Conservation (phyloP, 2,797 vertebrate genomes). For the Myiotriccus ornatus region DNA sequence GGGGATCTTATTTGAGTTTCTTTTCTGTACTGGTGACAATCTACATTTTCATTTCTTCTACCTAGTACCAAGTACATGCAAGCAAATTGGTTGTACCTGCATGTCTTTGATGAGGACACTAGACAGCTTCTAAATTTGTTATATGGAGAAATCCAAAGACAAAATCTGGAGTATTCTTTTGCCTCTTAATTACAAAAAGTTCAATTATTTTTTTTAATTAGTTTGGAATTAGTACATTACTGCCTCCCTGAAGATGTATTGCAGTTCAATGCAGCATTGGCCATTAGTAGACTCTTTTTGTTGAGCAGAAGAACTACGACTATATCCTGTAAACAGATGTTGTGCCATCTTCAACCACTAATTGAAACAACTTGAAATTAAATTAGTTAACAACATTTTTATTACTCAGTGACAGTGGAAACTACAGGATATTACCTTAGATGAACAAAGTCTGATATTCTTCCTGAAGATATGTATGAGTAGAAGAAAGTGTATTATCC, state of each 20-base stretch:
- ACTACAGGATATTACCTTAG: background rate
- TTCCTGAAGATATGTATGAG: background rate
- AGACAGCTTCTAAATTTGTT: background rate
- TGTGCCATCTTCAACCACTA: background rate
- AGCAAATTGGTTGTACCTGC: background rate
- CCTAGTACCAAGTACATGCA: background rate
- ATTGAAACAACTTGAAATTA: background rate
- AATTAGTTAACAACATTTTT: background rate
- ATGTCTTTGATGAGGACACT: background rate
- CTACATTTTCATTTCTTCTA: background rate
- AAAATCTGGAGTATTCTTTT: background rate
- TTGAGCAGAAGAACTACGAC: background rate
- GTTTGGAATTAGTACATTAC: background rate
- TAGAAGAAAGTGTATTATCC: accelerated
- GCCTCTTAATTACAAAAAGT: background rate
- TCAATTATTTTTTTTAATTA: background rate
- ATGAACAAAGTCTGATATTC: background rate
- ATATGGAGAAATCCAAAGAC: background rate
- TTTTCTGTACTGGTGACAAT: background rate
- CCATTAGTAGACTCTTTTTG: background rate
- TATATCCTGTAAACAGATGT: background rate
- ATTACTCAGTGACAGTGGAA: background rate
- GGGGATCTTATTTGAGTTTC: background rate
- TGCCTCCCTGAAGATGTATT: background rate
- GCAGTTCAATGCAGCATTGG: background rate